phyloP scores from a whole-genome alignment of 2,888 invertebrate species.

The Phytoseiulus persimilis region DNA sequence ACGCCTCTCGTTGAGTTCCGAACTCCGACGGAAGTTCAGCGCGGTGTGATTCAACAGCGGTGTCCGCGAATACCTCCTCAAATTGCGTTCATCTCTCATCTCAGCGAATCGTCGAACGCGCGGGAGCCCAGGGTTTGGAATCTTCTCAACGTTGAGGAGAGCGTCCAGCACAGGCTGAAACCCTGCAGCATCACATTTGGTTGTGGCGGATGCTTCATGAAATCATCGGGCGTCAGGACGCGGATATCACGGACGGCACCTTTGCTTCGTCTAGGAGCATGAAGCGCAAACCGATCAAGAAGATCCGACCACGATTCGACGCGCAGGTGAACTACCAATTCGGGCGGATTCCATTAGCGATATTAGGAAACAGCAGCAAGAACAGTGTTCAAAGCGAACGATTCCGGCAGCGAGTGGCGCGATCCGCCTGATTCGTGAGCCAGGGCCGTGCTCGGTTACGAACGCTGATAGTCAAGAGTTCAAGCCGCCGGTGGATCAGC shows the following conservation, averaged over 20 bases:
- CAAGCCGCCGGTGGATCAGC: no score
- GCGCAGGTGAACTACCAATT: neutral
- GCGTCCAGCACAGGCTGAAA: neutral
- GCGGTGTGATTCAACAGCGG: no score
- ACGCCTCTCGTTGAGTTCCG: neutral
- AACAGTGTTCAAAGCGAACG: neutral
- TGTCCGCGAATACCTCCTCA: no score
- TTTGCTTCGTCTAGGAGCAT: neutral
- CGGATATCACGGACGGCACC: neutral
- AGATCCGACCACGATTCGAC: neutral
- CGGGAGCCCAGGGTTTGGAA: no score
- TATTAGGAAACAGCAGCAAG: neutral
- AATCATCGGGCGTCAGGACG: neutral
- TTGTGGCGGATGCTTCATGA: neutral
- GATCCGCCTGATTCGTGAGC: no score
- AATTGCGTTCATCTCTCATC: no score
- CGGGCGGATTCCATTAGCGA: neutral
- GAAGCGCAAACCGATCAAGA: neutral
- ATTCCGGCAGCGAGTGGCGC: no score
- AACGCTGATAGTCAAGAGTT: no score
- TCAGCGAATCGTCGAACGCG: no score
- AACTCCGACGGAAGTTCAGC: neutral
- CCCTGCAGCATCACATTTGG: neutral
- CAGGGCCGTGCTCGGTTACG: no score
- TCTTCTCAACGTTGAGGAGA: no score